Evolutionary conservation across 2,113 vertebrate genomes (phyloP), one percentile per base, ranked within the genome.

Genomic region (Podarcis muralis): DNA sequence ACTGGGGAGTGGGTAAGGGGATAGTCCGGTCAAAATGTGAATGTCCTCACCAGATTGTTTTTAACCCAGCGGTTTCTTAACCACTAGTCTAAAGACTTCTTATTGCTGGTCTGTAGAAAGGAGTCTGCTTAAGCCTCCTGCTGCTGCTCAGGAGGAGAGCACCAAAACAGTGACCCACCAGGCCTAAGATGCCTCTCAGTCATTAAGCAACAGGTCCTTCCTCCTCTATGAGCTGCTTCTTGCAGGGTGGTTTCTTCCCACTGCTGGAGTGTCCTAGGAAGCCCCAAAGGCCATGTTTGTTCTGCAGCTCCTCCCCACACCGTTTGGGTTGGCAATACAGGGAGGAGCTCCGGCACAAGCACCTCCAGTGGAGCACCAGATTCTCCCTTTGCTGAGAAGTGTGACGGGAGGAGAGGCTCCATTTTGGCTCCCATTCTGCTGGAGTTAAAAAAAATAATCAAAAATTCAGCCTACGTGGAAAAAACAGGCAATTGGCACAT

Each of bases 11-110:
- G n/a, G 66, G 87, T 40, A 76, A 84, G 32, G 87, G 81, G 74
- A 88, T 88, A 88, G 81, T 88, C 81, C 59, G 74, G 81, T 86
- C 75, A 88, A 78, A 77, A 88, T 84, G 62, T 77, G 87, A 88
- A 84, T 88, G 81, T 88, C 87, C 81, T 88, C 87, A 84, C 32
- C 62, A 84, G 87, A 88, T 88, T 88, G 87, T 88, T 84, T 82
- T 77, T 77, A 83, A 88, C 53, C 57, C 37, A 83, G 9, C 65
- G n/a, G 80, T 65, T 76, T 71, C 71, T 88, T 76, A 68, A 68
- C 37, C 74, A 68, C 13, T 23, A 20, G 62, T 22, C 65, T 83
- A 69, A 32, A 76, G 30, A 66, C n/a, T 76, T 68, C 8, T 40
- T 77, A 53, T 48, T 88, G 15, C 59, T 43, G 35, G 59, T 32